Evolutionary conservation across 2,888 invertebrate species (phyloP).

Genomic region (Scaptomyza parva): DNA sequence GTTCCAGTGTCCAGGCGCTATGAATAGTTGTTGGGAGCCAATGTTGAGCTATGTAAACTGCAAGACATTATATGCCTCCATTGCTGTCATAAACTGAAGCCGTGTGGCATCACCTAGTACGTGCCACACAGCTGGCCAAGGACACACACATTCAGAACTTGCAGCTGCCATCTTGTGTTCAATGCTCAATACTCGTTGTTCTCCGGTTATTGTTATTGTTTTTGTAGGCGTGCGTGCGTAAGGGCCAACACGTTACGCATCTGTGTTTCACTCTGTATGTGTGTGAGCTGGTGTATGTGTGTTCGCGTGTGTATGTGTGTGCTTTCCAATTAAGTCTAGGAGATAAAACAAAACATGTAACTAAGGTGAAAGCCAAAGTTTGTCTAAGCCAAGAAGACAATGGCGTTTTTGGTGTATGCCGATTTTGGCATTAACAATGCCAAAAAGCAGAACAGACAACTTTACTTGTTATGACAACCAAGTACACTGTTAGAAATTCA

Average conservation of each 20-base stretch:
- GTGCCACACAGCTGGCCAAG: slow-evolving; percentile 38
- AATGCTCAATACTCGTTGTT: slow-evolving; percentile 43
- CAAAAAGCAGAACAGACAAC: slow-evolving; percentile 23
- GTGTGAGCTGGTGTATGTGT: slow-evolving; percentile 9
- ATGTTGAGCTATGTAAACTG: slow-evolving; percentile 9
- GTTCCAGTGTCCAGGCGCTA: slow-evolving; percentile 5
- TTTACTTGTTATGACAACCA: slow-evolving; percentile 36
- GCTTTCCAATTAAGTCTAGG: slow-evolving; percentile 74
- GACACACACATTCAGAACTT: slow-evolving; percentile 13
- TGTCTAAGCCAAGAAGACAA: slow-evolving; percentile 54
- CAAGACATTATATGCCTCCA: slow-evolving; percentile 11
- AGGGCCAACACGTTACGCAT: slow-evolving; percentile 59
- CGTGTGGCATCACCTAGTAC: slow-evolving; percentile 35
- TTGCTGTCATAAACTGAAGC: slow-evolving; percentile 28
- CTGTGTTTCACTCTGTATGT: slow-evolving; percentile 7
- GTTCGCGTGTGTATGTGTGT: slow-evolving; percentile 28
- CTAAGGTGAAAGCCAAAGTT: slow-evolving; percentile 70
- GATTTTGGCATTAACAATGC: slow-evolving; percentile 22
- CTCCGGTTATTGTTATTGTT: slow-evolving; percentile 33
- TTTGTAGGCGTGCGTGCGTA: slow-evolving; percentile 56
- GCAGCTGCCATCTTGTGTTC: slow-evolving; percentile 13
- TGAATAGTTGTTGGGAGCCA: slow-evolving; percentile 8
- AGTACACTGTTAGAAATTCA: slow-evolving; percentile 1
- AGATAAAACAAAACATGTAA: slow-evolving; percentile 66
- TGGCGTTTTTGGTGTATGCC: slow-evolving; percentile 13